These are phyloP conservation scores for Mystacornis crossleyi DNA, from an alignment of 2,113 vertebrate species.

Conservation along the genomic window DNA sequence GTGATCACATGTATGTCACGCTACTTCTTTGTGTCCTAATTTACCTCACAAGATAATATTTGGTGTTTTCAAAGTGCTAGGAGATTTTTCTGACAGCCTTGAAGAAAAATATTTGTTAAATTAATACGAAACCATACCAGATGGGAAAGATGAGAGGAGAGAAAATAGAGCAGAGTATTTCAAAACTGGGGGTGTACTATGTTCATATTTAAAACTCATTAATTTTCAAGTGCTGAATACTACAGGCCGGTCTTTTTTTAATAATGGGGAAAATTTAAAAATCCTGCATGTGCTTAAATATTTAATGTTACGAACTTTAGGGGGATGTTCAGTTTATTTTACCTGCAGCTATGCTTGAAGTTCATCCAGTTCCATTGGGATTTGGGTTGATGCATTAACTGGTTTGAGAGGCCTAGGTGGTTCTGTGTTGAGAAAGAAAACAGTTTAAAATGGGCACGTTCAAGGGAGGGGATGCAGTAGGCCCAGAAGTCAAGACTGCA, in stretches of 20 bases:
- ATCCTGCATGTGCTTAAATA: not conserved
- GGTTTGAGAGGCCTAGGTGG: not conserved
- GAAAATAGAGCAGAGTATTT: constrained; percentile 25
- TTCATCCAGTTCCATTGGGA: not conserved
- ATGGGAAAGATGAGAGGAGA: constrained; percentile 16
- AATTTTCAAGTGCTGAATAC: not conserved
- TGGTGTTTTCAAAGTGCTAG: not conserved
- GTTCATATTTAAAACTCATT: constrained; percentile 14
- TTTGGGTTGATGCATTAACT: not conserved
- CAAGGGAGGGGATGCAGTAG: not conserved
- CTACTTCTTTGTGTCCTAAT: not conserved
- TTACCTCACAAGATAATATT: constrained; percentile 7
- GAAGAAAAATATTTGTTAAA: constrained; percentile 40
- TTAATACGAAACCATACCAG: constrained; percentile 1
- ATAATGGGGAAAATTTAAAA: not conserved
- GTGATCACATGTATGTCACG: not conserved
- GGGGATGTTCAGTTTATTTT: not conserved
- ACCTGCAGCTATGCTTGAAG: not conserved
- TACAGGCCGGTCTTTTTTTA: not conserved
- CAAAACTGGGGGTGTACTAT: not conserved
- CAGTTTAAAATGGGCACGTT: not conserved
- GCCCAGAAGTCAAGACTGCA: not conserved
- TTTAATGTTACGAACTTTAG: not conserved
- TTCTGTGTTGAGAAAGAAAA: not conserved
- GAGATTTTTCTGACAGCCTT: constrained; percentile 15